A percentile compares a stretch with the other conserved stretches of the same genome.
Evolutionary conservation across 2,797 vertebrate species (phyloP).

Genomic region (Diplodus sargus): DNA sequence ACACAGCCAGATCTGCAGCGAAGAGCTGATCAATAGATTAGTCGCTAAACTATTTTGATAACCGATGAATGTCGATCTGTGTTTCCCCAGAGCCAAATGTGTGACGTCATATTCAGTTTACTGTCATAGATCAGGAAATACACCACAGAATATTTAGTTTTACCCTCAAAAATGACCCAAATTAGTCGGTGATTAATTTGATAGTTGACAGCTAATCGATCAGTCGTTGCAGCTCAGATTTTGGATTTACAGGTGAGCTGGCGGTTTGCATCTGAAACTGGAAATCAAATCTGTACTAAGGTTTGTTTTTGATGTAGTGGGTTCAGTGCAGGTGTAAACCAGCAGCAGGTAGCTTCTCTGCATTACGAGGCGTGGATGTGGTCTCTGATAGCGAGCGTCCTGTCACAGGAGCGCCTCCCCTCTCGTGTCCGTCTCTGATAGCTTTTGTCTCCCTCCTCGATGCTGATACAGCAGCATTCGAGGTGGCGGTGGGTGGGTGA

Average conservation of each 20-base stretch:
- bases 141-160: too few relatives aligned
- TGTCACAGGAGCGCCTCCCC: constrained; percentile 37
- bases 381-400: constrained; percentile 9
- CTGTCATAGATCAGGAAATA: too few relatives aligned
- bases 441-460: constrained; percentile 65
- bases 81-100: too few relatives aligned
- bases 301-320: too few relatives aligned
- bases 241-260: neutral
- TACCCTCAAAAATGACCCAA: too few relatives aligned
- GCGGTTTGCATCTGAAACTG: neutral
- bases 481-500: neutral
- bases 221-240: neutral
- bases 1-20: too few relatives aligned
- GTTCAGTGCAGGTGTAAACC: constrained; percentile 20
- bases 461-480: constrained; percentile 78
- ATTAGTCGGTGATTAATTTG: neutral
- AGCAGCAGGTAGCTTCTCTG: constrained; percentile 32
- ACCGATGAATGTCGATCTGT: too few relatives aligned
- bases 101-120: too few relatives aligned
- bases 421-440: constrained; percentile 43
- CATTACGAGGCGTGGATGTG: constrained; percentile 20
- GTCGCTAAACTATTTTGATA: too few relatives aligned
- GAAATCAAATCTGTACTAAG: neutral
- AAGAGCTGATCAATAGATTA: too few relatives aligned
- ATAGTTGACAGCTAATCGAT: too few relatives aligned